These are phyloP conservation scores for Diarsia dahlii DNA, from an alignment of 2,888 invertebrate species.

Conservation along the genomic window DNA sequence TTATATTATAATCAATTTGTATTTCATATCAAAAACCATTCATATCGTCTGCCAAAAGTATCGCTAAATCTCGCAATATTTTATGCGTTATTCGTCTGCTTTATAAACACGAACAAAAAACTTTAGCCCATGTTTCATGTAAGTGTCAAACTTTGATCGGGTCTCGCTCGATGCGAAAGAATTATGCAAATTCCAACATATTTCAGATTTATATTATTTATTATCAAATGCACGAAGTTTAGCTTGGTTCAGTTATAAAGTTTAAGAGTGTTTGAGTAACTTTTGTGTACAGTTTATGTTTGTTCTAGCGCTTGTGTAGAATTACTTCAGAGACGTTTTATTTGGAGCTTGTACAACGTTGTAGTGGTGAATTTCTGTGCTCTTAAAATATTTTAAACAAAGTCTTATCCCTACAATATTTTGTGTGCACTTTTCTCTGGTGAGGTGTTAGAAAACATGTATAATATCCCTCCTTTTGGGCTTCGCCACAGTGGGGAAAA, in stretches of 20 bases:
- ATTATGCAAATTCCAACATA: conserved; percentile 55
- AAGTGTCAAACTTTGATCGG: conserved; percentile 62
- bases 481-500: too few relatives aligned
- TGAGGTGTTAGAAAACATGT: too few relatives aligned
- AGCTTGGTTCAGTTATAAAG: conserved; percentile 37
- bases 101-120: conserved; percentile 51
- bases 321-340: conserved; percentile 16
- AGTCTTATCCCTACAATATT: background rate
- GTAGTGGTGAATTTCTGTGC: background rate
- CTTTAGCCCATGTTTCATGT: conserved; percentile 54
- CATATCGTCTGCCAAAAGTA: conserved; percentile 24
- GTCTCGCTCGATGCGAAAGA: conserved; percentile 40
- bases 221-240: conserved; percentile 51
- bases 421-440: background rate
- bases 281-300: conserved; percentile 24
- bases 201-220: conserved; percentile 59
- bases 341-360: conserved; percentile 2
- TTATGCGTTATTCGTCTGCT: conserved; percentile 41
- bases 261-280: conserved; percentile 26
- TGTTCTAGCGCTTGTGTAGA: conserved; percentile 1
- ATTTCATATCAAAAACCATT: conserved; percentile 6
- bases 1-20: conserved; percentile 3
- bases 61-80: conserved; percentile 36
- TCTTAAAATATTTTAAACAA: background rate
- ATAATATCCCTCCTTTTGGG: too few relatives aligned